phyloP scores from a whole-genome alignment of 2,888 invertebrate genomes.

The Calameuta pallipes region DNA sequence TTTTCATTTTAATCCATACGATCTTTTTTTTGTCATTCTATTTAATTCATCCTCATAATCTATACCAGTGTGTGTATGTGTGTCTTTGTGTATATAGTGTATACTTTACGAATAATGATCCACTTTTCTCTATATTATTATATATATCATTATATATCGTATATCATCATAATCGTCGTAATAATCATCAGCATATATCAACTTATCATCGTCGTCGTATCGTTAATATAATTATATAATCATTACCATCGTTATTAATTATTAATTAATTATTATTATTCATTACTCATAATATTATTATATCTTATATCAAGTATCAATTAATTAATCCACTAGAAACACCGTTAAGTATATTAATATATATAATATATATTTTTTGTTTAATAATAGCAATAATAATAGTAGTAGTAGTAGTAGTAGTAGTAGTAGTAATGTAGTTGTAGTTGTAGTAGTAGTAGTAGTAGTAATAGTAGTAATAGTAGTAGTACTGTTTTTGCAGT shows the following conservation, averaged over 20 bases:
- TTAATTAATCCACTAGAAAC: conserved; percentile 63
- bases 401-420: conserved; percentile 27
- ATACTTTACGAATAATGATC: conserved; percentile 60
- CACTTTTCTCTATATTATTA: conserved; percentile 53
- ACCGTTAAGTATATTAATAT: conserved; percentile 60
- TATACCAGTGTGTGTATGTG: conserved; percentile 41
- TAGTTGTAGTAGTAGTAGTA: conserved; percentile 24
- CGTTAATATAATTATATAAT: conserved; percentile 32
- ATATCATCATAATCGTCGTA: conserved; percentile 45
- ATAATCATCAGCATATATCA: conserved; percentile 55
- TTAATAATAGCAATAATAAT: conserved; percentile 24
- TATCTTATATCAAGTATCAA: conserved; percentile 57
- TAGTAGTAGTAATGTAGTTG: conserved; percentile 25
- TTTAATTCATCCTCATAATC: conserved; percentile 58
- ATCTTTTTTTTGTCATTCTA: conserved; percentile 31
- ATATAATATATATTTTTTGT: conserved; percentile 22
- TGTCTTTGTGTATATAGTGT: conserved; percentile 17
- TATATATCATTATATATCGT: conserved; percentile 24
- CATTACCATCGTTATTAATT: conserved; percentile 37
- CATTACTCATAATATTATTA: conserved; percentile 54
- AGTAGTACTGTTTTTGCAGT: conserved; percentile 37
- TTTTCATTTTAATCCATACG: conserved; percentile 36
- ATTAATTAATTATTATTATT: conserved; percentile 52
- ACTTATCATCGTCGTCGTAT: conserved; percentile 58
- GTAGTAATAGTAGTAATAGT: conserved; percentile 29